Percentiles rank a stretch among this genome's conserved stretches.
Conservation (phyloP, 2,888 invertebrate genomes). For the Nomada lathburiana region DNA sequence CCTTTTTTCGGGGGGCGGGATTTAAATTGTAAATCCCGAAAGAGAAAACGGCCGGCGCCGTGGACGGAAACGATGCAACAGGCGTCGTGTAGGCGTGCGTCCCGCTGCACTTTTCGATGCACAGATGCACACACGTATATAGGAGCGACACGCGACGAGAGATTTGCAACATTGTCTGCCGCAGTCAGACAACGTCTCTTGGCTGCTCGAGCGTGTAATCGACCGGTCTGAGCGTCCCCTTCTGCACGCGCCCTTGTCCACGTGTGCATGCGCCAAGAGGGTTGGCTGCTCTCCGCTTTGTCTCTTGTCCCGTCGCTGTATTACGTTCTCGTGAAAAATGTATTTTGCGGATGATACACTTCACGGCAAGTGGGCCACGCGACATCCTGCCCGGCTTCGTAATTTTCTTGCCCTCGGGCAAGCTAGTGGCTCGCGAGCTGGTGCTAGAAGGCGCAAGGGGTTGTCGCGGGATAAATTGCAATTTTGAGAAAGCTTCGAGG, state of each 20-base stretch:
- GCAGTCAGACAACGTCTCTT: slow-evolving; percentile 67
- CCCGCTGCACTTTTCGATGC: slow-evolving; percentile 43
- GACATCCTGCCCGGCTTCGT: slow-evolving; percentile 13
- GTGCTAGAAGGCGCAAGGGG: no score
- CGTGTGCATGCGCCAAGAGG: slow-evolving; percentile 29
- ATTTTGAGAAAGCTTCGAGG: neutral
- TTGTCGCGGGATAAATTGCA: neutral
- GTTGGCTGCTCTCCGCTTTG: slow-evolving; percentile 34
- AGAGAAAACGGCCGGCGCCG: slow-evolving; percentile 32
- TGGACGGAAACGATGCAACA: slow-evolving; percentile 63
- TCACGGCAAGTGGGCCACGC: slow-evolving; percentile 29
- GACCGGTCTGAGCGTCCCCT: slow-evolving; percentile 61
- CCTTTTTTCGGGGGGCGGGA: slow-evolving; percentile 1
- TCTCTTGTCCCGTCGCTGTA: slow-evolving; percentile 19
- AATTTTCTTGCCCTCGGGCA: slow-evolving; percentile 19
- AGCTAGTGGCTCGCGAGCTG: neutral
- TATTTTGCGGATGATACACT: slow-evolving; percentile 33
- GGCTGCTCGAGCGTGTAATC: slow-evolving; percentile 73
- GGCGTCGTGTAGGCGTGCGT: slow-evolving; percentile 57
- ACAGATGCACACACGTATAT: slow-evolving; percentile 14
- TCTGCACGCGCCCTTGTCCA: slow-evolving; percentile 25
- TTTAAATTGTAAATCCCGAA: slow-evolving; percentile 69
- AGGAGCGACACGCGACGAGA: slow-evolving; percentile 47
- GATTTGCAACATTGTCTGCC: slow-evolving; percentile 68
- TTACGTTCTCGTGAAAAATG: slow-evolving; percentile 48